Conservation (phyloP, 1,140 invertebrate genomes). For the Papilio polytes region DNA sequence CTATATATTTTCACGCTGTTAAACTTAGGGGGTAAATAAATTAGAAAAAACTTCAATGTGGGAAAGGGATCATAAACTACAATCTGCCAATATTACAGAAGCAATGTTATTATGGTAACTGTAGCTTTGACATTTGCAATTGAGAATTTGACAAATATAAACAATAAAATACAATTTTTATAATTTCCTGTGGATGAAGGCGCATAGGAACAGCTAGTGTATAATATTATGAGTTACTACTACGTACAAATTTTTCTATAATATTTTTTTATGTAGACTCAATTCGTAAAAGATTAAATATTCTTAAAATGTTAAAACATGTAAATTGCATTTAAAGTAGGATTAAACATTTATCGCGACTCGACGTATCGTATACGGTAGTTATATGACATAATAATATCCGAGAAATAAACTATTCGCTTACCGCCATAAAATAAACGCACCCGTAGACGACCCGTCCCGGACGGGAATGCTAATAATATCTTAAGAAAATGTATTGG, state of each 20-base stretch:
- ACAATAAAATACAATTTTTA: too few species aligned
- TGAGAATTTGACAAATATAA: too few species aligned
- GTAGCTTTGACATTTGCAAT: too few species aligned
- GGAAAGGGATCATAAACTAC: too few species aligned
- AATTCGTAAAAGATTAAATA: neutral
- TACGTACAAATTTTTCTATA: neutral
- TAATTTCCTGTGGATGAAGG: too few species aligned
- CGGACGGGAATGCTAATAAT: conserved; percentile 72
- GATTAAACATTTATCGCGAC: conserved; percentile 35
- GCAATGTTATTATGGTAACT: too few species aligned
- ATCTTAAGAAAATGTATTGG: conserved; percentile 76
- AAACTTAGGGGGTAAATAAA: too few species aligned
- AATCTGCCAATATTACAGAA: too few species aligned
- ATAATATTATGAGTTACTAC: too few species aligned
- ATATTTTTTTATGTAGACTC: neutral
- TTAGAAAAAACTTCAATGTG: too few species aligned
- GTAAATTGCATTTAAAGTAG: conserved; percentile 10
- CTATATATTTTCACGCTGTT: too few species aligned
- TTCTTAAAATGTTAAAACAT: neutral
- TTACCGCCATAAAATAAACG: conserved; percentile 44
- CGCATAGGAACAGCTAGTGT: too few species aligned
- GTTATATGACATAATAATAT: conserved; percentile 45
- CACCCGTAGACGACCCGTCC: conserved; percentile 42
- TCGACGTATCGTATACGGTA: conserved; percentile 34
- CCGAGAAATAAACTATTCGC: conserved; percentile 40